Evolutionary conservation across 2,888 invertebrate species (phyloP).

Genomic region (Caenorhabditis imperialis): DNA sequence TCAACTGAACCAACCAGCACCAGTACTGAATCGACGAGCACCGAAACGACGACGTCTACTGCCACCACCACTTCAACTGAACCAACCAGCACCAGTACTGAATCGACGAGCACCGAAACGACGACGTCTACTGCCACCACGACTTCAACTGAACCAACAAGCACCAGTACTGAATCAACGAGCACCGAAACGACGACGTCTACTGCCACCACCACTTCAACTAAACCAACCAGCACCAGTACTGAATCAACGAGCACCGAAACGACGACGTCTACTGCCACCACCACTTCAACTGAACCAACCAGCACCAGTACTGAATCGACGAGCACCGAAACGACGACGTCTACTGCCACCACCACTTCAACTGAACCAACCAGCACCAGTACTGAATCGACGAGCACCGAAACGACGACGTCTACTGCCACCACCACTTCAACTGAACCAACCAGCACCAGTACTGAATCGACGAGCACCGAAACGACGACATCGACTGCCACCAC

Average conservation of each 20-base stretch:
- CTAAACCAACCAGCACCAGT: neutral
- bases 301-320: conserved; percentile 1
- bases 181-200: too few relatives aligned
- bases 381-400: too few relatives aligned
- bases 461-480: neutral
- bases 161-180: neutral
- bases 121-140: neutral
- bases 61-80: neutral
- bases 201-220: neutral
- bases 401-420: too few relatives aligned
- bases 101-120: neutral
- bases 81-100: neutral
- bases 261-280: neutral
- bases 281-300: neutral
- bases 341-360: too few relatives aligned
- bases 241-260: neutral
- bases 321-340: neutral
- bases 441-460: neutral
- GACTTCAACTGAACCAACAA: neutral
- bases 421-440: too few relatives aligned
- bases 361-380: too few relatives aligned
- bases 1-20: conserved; percentile 1
- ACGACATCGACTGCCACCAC: conserved; percentile 1
- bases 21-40: neutral
- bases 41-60: neutral